Conservation (phyloP, 2,888 invertebrate species). For the Agrotis ipsilon region DNA sequence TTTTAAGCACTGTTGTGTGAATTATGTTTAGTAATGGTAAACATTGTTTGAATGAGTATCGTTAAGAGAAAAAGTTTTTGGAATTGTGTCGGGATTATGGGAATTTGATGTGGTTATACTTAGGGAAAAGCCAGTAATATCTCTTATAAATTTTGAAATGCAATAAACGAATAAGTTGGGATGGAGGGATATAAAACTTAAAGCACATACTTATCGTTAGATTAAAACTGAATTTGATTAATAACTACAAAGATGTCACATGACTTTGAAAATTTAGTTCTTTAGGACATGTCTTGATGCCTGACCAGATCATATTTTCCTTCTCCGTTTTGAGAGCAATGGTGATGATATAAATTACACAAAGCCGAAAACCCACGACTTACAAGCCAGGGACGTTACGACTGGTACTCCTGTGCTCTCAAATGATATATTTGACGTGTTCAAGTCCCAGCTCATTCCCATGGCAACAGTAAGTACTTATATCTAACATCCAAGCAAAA, state of each 20-base stretch:
- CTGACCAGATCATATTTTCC: too few species aligned
- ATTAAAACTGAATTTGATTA: background rate
- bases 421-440: background rate
- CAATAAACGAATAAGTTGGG: background rate
- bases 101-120: slow-evolving; percentile 4
- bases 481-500: background rate
- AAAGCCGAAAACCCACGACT: too few species aligned
- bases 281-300: too few species aligned
- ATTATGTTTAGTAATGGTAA: slow-evolving; percentile 47
- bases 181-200: background rate
- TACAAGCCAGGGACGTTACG: too few species aligned
- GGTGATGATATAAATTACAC: too few species aligned
- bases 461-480: background rate
- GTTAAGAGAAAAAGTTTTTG: slow-evolving; percentile 30
- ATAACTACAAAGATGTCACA: too few species aligned
- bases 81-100: slow-evolving; percentile 16
- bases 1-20: slow-evolving; percentile 53
- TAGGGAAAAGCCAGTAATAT: background rate
- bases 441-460: background rate
- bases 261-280: too few species aligned
- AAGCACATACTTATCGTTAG: background rate
- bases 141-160: background rate
- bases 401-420: too few species aligned
- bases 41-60: slow-evolving; percentile 38
- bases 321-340: too few species aligned